Evolutionary conservation across 1,140 invertebrate genomes (phyloP).

Genomic region (Solenopsis fugax): DNA sequence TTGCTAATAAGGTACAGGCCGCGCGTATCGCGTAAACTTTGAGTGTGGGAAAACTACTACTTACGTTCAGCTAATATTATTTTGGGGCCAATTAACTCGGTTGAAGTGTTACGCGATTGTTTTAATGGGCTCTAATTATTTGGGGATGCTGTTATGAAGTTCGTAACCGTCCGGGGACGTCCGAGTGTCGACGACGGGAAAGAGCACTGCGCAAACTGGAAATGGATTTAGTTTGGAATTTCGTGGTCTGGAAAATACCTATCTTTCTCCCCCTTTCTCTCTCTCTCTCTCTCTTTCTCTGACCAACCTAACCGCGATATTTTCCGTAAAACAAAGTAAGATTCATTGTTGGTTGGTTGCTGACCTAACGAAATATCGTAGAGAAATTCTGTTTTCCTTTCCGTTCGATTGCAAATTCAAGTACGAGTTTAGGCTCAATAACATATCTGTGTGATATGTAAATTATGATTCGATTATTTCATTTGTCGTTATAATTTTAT

Average conservation of each 20-base stretch:
- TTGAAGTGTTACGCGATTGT: constrained; percentile 62
- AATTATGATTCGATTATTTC: background rate
- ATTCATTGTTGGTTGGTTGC: constrained; percentile 38
- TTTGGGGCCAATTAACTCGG: constrained; percentile 63
- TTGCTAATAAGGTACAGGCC: constrained; percentile 19
- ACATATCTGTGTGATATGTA: background rate
- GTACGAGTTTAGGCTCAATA: background rate
- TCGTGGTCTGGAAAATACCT: constrained; percentile 51
- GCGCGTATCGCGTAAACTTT: constrained; percentile 53
- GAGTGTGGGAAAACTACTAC: constrained; percentile 44
- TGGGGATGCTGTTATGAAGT: constrained; percentile 67
- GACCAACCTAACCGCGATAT: constrained; percentile 33
- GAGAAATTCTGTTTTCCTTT: constrained; percentile 50
- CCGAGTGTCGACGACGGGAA: constrained; percentile 57
- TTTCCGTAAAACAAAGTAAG: constrained; percentile 53
- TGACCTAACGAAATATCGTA: constrained; percentile 52
- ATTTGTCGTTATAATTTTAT: background rate
- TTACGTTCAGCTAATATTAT: constrained; percentile 67
- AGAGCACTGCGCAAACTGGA: constrained; percentile 66
- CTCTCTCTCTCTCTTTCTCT: background rate
- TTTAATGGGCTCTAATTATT: constrained; percentile 72
- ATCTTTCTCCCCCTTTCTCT: background rate
- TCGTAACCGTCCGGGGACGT: constrained; percentile 61
- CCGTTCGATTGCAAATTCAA: constrained; percentile 11
- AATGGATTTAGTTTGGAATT: constrained; percentile 75